These are phyloP conservation scores for Cettia cetti DNA, from an alignment of 2,113 vertebrate species.

Conservation along the genomic window DNA sequence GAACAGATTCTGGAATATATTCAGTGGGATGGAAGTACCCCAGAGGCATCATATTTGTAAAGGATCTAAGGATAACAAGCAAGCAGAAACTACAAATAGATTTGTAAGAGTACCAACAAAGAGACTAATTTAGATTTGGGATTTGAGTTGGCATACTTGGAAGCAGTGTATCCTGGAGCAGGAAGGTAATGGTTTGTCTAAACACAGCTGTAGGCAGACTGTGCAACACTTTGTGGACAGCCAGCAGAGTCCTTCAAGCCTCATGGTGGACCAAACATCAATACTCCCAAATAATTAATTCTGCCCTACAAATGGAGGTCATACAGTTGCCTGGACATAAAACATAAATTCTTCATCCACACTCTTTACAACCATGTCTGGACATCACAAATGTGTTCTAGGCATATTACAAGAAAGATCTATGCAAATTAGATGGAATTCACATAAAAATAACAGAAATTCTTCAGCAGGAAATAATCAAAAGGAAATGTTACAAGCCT, in stretches of 20 bases:
- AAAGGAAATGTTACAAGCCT: not conserved
- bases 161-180: not conserved
- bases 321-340: not conserved
- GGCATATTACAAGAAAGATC: not conserved
- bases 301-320: not conserved
- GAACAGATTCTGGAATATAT: slow-evolving; percentile 10
- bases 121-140: not conserved
- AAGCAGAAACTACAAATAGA: not conserved
- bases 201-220: not conserved
- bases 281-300: not conserved
- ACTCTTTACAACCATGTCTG: not conserved
- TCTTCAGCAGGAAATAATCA: not conserved
- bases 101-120: not conserved
- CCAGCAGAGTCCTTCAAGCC: not conserved
- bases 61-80: not conserved
- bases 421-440: not conserved
- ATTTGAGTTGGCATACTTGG: not conserved
- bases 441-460: slow-evolving; percentile 16
- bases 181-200: not conserved
- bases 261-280: not conserved
- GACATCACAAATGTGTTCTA: not conserved
- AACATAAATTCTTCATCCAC: not conserved
- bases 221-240: not conserved
- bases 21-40: not conserved
- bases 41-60: not conserved